Evolutionary conservation across 37 sponge, comb jelly and placozoan species (phyloP).

Genomic region (Hexactinellida sp.): DNA sequence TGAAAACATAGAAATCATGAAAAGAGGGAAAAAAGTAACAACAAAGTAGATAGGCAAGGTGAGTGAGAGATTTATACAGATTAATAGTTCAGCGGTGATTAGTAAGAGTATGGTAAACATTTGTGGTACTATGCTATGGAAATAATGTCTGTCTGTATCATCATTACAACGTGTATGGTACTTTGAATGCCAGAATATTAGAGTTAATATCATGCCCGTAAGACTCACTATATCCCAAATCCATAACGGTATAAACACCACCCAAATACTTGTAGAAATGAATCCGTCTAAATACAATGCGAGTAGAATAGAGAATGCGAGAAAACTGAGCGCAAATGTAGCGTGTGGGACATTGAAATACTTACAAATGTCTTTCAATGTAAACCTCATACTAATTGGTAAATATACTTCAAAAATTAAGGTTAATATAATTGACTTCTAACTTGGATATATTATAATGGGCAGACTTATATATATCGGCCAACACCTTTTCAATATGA

Average conservation of each 20-base stretch:
- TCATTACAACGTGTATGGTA: background rate
- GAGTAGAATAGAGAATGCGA: background rate
- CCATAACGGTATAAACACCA: background rate
- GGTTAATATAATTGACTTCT: no score
- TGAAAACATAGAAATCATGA: background rate
- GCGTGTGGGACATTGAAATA: constrained; percentile 13
- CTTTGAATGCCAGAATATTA: background rate
- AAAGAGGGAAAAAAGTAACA: background rate
- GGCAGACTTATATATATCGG: no score
- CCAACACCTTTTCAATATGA: no score
- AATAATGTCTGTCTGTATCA: background rate
- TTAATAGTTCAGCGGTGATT: background rate
- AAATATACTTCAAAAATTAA: no score
- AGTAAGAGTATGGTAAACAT: background rate
- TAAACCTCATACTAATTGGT: constrained; percentile 13
- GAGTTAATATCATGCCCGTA: background rate
- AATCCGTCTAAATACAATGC: background rate
- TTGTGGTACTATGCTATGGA: background rate
- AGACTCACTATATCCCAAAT: background rate
- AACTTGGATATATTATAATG: no score
- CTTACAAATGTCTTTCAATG: constrained; percentile 12
- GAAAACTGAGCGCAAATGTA: background rate
- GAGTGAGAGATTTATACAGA: background rate
- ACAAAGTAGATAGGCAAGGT: background rate
- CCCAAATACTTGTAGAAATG: background rate